phyloP scores from a whole-genome alignment of 2,113 vertebrate genomes.

The Apodemus speciosus region DNA sequence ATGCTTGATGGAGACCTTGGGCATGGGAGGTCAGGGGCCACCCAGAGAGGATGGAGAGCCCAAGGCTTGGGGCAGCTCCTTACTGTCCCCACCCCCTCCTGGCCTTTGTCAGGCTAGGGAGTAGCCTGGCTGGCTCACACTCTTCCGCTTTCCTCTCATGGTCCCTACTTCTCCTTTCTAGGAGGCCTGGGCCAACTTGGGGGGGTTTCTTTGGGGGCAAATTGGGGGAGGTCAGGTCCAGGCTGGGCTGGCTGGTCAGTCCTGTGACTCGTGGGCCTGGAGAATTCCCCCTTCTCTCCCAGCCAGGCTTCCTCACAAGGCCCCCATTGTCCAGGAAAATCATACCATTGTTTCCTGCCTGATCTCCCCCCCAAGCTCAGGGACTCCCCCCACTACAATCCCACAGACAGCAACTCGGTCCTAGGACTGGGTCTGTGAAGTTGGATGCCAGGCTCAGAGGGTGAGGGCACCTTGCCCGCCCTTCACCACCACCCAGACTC shows the following conservation, averaged over 20 bases:
- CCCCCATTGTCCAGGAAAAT: constrained; percentile 81
- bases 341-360: constrained; percentile 79
- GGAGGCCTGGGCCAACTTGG: constrained; percentile 46
- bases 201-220: constrained; percentile 36
- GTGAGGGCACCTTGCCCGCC: constrained; percentile 49
- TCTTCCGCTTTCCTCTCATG: constrained; percentile 71
- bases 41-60: background rate
- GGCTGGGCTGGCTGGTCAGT: constrained; percentile 72
- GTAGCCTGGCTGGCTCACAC: constrained; percentile 59
- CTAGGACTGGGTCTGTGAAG: constrained; percentile 61
- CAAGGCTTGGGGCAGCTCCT: background rate
- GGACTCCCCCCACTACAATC: constrained; percentile 61
- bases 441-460: constrained; percentile 53
- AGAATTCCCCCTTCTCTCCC: constrained; percentile 79
- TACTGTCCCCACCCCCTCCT: background rate
- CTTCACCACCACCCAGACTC: constrained; percentile 25
- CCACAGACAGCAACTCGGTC: constrained; percentile 68
- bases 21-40: background rate
- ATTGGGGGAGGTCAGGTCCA: constrained; percentile 71
- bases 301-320: constrained; percentile 74
- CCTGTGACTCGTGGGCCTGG: constrained; percentile 81
- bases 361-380: constrained; percentile 40
- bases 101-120: constrained; percentile 23
- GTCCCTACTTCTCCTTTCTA: constrained; percentile 79
- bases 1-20: background rate